phyloP scores from a whole-genome alignment of 2,888 invertebrate genomes.

The Coenonympha arcania region DNA sequence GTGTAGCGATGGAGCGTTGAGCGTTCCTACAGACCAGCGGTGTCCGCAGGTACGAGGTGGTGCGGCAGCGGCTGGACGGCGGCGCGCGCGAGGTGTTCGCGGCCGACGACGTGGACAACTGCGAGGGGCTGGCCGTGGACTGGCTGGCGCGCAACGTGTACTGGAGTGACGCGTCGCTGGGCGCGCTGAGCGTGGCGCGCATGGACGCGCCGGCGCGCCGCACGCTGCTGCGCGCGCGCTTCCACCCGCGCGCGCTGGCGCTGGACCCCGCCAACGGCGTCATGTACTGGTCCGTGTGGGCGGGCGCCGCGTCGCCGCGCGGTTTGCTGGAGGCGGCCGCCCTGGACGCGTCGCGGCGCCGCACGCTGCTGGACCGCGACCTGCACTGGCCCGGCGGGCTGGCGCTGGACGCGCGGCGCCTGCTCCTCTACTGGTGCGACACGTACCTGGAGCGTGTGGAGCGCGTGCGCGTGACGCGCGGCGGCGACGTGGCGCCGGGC shows the following conservation, averaged over 20 bases:
- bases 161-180: slow-evolving; percentile 85
- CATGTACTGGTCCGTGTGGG: slow-evolving; percentile 87
- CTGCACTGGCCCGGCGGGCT: slow-evolving; percentile 85
- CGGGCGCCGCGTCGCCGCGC: slow-evolving; percentile 63
- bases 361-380: slow-evolving; percentile 65
- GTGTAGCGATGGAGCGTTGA: too few relatives aligned
- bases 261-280: slow-evolving; percentile 79
- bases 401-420: slow-evolving; percentile 48
- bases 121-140: slow-evolving; percentile 86
- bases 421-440: slow-evolving; percentile 76
- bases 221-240: slow-evolving; percentile 75
- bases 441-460: slow-evolving; percentile 79
- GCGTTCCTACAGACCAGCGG: too few relatives aligned
- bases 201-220: slow-evolving; percentile 69
- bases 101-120: slow-evolving; percentile 74
- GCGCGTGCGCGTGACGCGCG: slow-evolving; percentile 49
- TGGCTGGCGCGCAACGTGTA: slow-evolving; percentile 86
- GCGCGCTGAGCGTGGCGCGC: slow-evolving; percentile 79
- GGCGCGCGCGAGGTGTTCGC: slow-evolving; percentile 73
- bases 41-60: slow-evolving; percentile 75
- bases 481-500: slow-evolving; percentile 25
- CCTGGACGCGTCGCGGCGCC: slow-evolving; percentile 77
- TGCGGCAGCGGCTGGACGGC: slow-evolving; percentile 78
- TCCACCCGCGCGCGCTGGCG: slow-evolving; percentile 77
- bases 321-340: slow-evolving; percentile 66